These are phyloP conservation scores for Piaya cayana DNA, from an alignment of 2,113 vertebrate species.

Conservation along the genomic window DNA sequence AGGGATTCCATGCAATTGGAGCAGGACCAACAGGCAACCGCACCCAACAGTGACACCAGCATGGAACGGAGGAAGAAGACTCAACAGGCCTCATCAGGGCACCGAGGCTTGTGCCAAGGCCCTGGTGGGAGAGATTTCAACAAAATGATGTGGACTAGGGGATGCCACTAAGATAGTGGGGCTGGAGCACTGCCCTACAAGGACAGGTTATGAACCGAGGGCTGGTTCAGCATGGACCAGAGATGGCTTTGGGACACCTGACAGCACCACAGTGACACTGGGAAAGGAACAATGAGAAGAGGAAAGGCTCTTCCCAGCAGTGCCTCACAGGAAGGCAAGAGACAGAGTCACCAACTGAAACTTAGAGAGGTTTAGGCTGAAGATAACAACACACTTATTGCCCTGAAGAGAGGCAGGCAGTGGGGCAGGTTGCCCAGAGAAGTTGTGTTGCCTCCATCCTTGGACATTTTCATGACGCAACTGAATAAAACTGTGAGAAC, in stretches of 20 bases:
- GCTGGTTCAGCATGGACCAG: not conserved
- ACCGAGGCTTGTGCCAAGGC: too few relatives aligned
- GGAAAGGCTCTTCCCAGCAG: not conserved
- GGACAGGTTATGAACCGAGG: not conserved
- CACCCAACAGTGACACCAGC: not conserved
- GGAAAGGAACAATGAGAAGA: rapidly evolving
- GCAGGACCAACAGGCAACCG: not conserved
- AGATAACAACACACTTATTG: not conserved
- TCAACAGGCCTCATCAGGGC: not conserved
- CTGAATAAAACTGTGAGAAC: not conserved
- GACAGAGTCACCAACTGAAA: not conserved
- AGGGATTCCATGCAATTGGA: not conserved
- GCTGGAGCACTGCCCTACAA: not conserved
- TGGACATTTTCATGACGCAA: not conserved
- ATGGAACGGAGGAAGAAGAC: not conserved
- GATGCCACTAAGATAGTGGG: not conserved
- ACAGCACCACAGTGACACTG: not conserved
- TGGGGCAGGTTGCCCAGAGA: not conserved
- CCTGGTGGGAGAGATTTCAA: not conserved
- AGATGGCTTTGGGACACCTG: not conserved
- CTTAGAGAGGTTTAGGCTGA: not conserved
- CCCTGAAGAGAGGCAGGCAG: not conserved
- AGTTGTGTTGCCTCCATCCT: not conserved
- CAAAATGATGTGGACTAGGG: not conserved
- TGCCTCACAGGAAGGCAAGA: rapidly evolving